Conservation (phyloP, 2,888 invertebrate genomes). For the Heliconius erato region DNA sequence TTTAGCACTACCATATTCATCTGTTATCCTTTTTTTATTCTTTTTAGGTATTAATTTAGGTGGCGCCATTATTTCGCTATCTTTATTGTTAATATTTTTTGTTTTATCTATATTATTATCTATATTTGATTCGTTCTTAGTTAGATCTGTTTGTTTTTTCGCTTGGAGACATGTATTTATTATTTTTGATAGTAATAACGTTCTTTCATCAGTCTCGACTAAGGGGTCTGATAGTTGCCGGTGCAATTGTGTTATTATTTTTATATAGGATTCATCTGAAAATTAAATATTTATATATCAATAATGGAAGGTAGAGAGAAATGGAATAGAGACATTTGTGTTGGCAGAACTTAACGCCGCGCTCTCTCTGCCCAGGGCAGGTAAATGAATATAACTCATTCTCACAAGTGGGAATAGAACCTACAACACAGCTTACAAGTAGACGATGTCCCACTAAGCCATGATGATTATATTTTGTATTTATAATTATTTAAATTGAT, state of each 20-base stretch:
- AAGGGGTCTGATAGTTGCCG: conserved; percentile 68
- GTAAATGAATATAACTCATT: no score
- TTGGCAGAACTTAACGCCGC: no score
- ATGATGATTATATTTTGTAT: no score
- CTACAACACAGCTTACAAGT: no score
- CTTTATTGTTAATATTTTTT: conserved; percentile 46
- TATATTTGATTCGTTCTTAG: conserved; percentile 62
- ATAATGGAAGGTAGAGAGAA: not conserved
- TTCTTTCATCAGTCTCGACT: conserved; percentile 70
- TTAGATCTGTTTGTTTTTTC: conserved; percentile 50
- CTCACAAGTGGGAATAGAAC: no score
- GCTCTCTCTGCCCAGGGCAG: no score
- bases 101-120: conserved; percentile 55
- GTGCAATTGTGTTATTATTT: conserved; percentile 66
- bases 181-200: conserved; percentile 68
- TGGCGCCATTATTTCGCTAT: conserved; percentile 71
- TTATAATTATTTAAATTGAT: no score
- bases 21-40: conserved; percentile 55
- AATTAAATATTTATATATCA: conserved; percentile 10
- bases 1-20: conserved; percentile 13
- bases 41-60: conserved; percentile 73
- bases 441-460: no score
- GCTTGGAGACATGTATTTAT: conserved; percentile 72
- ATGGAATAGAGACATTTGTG: not conserved
- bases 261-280: conserved; percentile 73